Base-by-base conservation (phyloP, 2,113 vertebrate species). In the Apeltes quadracus region DNA sequence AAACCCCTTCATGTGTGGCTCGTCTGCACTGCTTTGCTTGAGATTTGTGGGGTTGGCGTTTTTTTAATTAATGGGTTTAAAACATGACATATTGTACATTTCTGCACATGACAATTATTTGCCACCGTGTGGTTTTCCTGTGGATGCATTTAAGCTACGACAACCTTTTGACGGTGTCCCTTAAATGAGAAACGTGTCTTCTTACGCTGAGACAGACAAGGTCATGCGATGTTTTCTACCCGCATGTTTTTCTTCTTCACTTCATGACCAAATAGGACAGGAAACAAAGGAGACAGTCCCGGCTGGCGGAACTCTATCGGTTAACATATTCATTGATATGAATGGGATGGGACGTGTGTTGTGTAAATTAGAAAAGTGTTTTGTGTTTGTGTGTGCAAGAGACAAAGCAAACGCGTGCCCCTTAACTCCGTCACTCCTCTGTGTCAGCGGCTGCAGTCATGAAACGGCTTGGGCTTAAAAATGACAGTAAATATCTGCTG, bases 1-100 rank as follows among this genome's bases (percentile, higher is more conserved):
- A 80, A 87, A 81, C 76, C 81, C 78, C 78, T 41, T 72, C 54
- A 48, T 80, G 69, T 70, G 84, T 83, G 39, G 50, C 61, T 88
- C 74, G 71, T 81, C 79, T 84, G 72, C 59, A 81, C 79, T 71
- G 66, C 75, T 85, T 84, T 72, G 69, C 77, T 80, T 16, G 22
- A 71, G 29, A 38, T 84, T 64, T 79, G 12, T 25, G 23, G 4
- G 62, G 59, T 57, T 34, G 20, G 15, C 12, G 7, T 39, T 65
- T 61, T 11, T n/a, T n/a, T n/a, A n/a, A n/a, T n/a, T n/a, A n/a
- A n/a, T n/a, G n/a, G n/a, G n/a, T n/a, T n/a, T 3, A 61, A 56
- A 69, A 29, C 1, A 2, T 34, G 11, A 63, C 13, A 6, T 34
- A 11, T 20, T 61, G 15, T 71, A 6, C 43, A 12, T 71, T 61